These are phyloP conservation scores for Haplochromis burtoni DNA, from an alignment of 2,113 vertebrate species.

Conservation along the genomic window DNA sequence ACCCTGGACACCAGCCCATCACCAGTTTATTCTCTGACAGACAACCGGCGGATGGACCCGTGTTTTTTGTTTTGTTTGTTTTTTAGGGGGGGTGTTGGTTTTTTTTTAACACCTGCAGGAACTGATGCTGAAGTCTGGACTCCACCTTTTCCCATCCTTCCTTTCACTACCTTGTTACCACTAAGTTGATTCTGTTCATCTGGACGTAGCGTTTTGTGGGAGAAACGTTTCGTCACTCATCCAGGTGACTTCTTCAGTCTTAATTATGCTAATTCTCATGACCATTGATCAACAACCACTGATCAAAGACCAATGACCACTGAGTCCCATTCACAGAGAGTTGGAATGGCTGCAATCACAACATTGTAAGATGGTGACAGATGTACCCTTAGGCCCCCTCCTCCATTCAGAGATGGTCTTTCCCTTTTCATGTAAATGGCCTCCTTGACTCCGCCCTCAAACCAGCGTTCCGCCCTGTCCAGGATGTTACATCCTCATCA, in stretches of 20 bases:
- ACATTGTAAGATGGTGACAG: background rate
- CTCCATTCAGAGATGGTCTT: fast-evolving
- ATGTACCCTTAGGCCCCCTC: fast-evolving
- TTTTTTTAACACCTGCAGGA: background rate
- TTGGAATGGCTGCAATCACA: background rate
- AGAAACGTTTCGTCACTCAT: fast-evolving
- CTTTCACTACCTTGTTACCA: background rate
- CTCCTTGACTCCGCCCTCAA: background rate
- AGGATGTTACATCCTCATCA: no score
- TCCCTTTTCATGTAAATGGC: fast-evolving
- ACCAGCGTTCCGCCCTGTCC: no score
- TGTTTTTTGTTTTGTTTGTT: background rate
- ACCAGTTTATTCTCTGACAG: fast-evolving
- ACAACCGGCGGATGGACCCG: fast-evolving
- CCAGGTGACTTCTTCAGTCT: fast-evolving
- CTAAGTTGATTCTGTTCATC: background rate
- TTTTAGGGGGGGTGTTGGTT: fast-evolving
- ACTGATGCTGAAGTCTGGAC: background rate
- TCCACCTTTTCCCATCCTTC: background rate
- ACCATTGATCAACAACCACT: fast-evolving
- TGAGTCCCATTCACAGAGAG: background rate
- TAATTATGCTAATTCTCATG: background rate
- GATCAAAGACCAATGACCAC: background rate
- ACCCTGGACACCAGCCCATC: background rate
- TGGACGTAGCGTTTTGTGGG: background rate